Percentiles rank a stretch among this genome's conserved stretches.
These are phyloP conservation scores for Scotopteryx bipunctaria DNA, from an alignment of 2,888 invertebrate species.

Conservation along the genomic window DNA sequence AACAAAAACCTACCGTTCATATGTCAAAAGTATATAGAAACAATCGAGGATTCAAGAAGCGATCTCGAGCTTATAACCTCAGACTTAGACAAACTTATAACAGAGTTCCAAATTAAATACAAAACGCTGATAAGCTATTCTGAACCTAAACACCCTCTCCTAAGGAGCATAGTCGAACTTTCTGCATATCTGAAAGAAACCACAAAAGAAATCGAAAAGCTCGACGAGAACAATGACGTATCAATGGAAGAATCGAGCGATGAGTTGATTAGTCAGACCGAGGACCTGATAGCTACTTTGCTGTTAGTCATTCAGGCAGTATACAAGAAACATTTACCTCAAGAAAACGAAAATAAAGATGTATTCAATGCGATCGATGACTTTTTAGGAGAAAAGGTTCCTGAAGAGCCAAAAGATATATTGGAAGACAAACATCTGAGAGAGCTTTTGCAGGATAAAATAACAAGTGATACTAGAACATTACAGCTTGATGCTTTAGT, in stretches of 20 bases:
- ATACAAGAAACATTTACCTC: slow-evolving; percentile 70
- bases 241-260: slow-evolving; percentile 49
- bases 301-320: slow-evolving; percentile 62
- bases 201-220: slow-evolving; percentile 46
- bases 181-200: slow-evolving; percentile 54
- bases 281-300: slow-evolving; percentile 68
- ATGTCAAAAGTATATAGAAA: slow-evolving; percentile 67
- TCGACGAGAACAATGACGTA: slow-evolving; percentile 50
- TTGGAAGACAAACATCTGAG: slow-evolving; percentile 87
- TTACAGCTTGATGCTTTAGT: slow-evolving; percentile 82
- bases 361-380: slow-evolving; percentile 66
- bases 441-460: slow-evolving; percentile 84
- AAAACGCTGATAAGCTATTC: slow-evolving; percentile 45
- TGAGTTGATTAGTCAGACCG: slow-evolving; percentile 53
- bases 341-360: slow-evolving; percentile 53
- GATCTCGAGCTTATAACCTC: slow-evolving; percentile 54
- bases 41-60: slow-evolving; percentile 54
- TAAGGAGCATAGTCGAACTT: slow-evolving; percentile 58
- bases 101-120: slow-evolving; percentile 59
- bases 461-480: slow-evolving; percentile 84
- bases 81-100: slow-evolving; percentile 54
- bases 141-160: slow-evolving; percentile 59
- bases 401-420: slow-evolving; percentile 76
- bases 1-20: slow-evolving; percentile 43
- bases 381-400: slow-evolving; percentile 58